A percentile compares a stretch with the other conserved stretches of the same genome.
Conservation (phyloP, 2,113 vertebrate genomes). For the Cepphus grylle region DNA sequence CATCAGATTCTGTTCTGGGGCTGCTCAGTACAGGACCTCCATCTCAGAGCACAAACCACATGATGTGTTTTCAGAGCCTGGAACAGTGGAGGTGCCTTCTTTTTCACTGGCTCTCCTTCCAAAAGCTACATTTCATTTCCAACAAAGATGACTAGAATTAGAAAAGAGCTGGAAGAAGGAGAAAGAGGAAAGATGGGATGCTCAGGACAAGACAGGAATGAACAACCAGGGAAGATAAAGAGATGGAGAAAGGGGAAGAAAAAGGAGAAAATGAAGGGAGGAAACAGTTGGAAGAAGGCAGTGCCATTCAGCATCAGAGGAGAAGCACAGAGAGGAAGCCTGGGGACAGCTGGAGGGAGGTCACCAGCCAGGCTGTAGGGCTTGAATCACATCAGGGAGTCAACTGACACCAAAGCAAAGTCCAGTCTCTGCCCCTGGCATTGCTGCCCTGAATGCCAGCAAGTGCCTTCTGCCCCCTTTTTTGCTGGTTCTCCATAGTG, state of each 20-base stretch:
- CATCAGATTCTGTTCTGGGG: background rate
- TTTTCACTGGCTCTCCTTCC: background rate
- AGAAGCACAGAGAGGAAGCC: background rate
- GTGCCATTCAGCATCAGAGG: background rate
- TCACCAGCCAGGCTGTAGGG: background rate
- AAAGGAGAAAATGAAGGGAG: background rate
- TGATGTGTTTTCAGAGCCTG: background rate
- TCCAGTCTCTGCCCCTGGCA: background rate
- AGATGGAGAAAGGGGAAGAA: background rate
- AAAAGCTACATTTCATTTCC: background rate
- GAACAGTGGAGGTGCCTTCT: background rate
- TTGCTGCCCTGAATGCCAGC: constrained; percentile 18
- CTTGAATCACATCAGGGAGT: constrained; percentile 19
- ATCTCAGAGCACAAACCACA: background rate
- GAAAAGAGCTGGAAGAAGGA: background rate
- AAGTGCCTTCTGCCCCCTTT: background rate
- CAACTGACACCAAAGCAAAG: background rate
- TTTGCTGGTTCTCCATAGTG: background rate
- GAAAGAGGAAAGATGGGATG: background rate
- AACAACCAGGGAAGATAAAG: background rate
- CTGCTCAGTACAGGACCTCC: background rate
- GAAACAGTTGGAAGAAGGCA: background rate
- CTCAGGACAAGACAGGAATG: background rate
- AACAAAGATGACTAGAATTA: background rate
- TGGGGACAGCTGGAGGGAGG: background rate